These are phyloP conservation scores for Phasia obesa DNA, from an alignment of 2,888 invertebrate genomes.

Conservation along the genomic window DNA sequence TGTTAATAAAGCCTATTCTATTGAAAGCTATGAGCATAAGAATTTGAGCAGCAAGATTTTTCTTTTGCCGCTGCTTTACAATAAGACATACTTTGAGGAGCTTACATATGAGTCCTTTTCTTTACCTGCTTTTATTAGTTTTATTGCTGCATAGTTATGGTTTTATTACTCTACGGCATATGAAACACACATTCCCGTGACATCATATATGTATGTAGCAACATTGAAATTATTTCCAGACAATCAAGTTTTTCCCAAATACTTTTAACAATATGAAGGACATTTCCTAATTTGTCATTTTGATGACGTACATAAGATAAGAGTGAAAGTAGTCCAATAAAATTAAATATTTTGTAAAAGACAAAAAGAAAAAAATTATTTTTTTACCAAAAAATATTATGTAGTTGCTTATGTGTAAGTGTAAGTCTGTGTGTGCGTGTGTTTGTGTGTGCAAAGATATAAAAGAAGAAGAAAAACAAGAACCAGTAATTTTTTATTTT, in stretches of 20 bases:
- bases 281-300: conserved; percentile 40
- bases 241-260: conserved; percentile 10
- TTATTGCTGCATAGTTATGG: neutral
- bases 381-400: neutral
- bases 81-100: too few relatives aligned
- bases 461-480: neutral
- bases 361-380: neutral
- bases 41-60: too few relatives aligned
- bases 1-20: too few relatives aligned
- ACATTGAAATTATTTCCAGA: conserved; percentile 15
- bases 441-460: neutral
- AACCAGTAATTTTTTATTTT: conserved; percentile 8
- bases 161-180: neutral
- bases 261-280: conserved; percentile 8
- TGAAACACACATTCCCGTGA: neutral
- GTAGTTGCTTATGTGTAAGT: neutral
- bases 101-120: too few relatives aligned
- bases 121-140: too few relatives aligned
- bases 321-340: conserved; percentile 21
- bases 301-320: conserved; percentile 16
- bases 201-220: neutral
- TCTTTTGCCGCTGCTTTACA: too few relatives aligned
- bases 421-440: neutral
- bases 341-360: conserved; percentile 17
- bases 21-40: too few relatives aligned